A percentile compares a stretch with the other conserved stretches of the same genome.
Evolutionary conservation across 1,140 invertebrate genomes (phyloP).

Genomic region (Uloborus diversus): DNA sequence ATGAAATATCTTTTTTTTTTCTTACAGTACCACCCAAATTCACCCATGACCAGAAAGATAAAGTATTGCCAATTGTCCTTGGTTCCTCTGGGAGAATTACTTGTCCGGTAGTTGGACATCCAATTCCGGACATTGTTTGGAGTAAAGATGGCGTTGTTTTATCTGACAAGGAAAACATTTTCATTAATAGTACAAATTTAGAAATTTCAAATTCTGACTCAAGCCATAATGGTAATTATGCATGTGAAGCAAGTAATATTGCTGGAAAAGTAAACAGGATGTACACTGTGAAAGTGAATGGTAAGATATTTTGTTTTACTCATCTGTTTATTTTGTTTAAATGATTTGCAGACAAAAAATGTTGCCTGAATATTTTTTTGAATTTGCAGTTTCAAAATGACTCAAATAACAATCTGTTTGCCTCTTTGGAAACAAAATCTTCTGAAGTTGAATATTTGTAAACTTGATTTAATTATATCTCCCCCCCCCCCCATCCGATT

Average conservation of each 20-base stretch:
- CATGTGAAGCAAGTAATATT: conserved; percentile 55
- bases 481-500: too few species aligned
- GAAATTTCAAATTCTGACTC: conserved; percentile 18
- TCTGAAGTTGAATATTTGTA: too few species aligned
- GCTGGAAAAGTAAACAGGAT: conserved; percentile 39
- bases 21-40: conserved; percentile 61
- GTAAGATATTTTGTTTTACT: conserved; percentile 3
- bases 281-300: conserved; percentile 21
- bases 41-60: conserved; percentile 54
- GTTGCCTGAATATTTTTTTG: too few species aligned
- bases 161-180: neutral
- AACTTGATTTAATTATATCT: too few species aligned
- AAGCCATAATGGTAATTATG: conserved; percentile 45
- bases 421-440: too few species aligned
- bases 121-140: conserved; percentile 68
- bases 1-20: neutral
- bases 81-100: conserved; percentile 65
- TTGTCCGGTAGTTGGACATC: conserved; percentile 67
- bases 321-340: too few species aligned
- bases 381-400: too few species aligned
- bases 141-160: conserved; percentile 30
- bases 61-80: conserved; percentile 63
- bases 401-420: too few species aligned
- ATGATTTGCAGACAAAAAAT: too few species aligned
- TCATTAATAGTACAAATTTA: neutral